phyloP scores from a whole-genome alignment of 2,113 vertebrate species.

The Macheiramphus alcinus region DNA sequence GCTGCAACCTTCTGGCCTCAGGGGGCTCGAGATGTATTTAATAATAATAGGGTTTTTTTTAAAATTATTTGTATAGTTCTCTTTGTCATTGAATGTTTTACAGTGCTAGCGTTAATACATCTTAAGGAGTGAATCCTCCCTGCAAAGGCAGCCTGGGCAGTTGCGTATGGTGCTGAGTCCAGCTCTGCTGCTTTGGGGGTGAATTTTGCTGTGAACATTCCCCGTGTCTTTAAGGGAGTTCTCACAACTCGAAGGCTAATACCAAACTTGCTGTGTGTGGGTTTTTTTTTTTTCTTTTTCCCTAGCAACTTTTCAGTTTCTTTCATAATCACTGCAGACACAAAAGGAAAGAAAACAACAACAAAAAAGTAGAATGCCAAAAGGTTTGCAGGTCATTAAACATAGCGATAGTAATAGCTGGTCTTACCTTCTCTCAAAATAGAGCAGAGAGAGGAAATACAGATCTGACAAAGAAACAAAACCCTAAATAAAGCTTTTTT shows the following conservation, averaged over 20 bases:
- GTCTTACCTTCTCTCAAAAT: not conserved
- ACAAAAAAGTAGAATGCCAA: not conserved
- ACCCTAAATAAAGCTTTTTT: not conserved
- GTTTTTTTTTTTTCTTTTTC: not conserved
- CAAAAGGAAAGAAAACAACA: not conserved
- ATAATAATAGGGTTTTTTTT: not conserved
- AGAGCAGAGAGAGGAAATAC: not conserved
- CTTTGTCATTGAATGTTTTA: not conserved
- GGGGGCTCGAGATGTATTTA: not conserved
- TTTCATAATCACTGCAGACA: not conserved
- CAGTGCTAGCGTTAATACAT: fast-evolving
- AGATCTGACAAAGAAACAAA: not conserved
- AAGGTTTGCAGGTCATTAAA: not conserved
- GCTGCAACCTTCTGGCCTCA: not conserved
- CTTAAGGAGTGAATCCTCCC: not conserved
- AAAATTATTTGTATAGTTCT: not conserved
- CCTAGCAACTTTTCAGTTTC: not conserved
- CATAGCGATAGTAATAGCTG: not conserved
- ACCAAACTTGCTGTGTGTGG: not conserved
- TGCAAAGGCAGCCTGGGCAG: not conserved
- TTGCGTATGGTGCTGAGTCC: fast-evolving
- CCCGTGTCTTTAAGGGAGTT: not conserved
- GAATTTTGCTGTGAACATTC: not conserved
- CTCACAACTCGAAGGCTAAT: not conserved
- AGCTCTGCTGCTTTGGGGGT: not conserved